These are phyloP conservation scores for Drosophila seclusa DNA, from an alignment of 2,888 invertebrate genomes.

Conservation along the genomic window DNA sequence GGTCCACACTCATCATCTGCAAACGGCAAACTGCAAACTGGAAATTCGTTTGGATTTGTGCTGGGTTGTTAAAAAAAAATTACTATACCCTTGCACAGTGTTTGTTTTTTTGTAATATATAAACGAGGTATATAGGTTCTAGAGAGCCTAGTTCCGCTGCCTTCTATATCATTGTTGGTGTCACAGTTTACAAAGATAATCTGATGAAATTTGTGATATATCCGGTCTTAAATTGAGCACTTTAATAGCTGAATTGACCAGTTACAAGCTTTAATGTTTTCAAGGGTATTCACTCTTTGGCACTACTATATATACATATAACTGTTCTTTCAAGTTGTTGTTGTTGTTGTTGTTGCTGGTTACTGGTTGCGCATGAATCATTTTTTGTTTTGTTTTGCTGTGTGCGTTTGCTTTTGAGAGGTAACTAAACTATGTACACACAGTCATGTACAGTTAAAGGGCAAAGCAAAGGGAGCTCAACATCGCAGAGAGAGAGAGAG, in stretches of 20 bases:
- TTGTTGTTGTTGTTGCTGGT: constrained; percentile 8
- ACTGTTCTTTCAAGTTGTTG: constrained; percentile 17
- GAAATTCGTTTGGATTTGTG: constrained; percentile 16
- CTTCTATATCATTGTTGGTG: background rate
- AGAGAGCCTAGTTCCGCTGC: background rate
- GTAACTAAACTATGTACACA: constrained; percentile 56
- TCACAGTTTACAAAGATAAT: background rate
- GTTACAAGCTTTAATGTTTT: background rate
- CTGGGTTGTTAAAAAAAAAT: constrained; percentile 63
- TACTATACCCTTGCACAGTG: background rate
- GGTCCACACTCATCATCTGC: constrained; percentile 9
- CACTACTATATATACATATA: background rate
- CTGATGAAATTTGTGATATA: background rate
- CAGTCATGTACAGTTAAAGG: constrained; percentile 63
- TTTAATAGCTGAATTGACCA: background rate
- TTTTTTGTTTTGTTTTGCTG: constrained; percentile 54
- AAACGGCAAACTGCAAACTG: constrained; percentile 6
- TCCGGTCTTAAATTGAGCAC: background rate
- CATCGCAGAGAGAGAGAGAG: background rate
- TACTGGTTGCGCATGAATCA: constrained; percentile 77
- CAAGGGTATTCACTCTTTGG: constrained; percentile 7
- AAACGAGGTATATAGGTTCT: background rate
- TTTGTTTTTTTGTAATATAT: background rate
- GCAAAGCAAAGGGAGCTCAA: constrained; percentile 25
- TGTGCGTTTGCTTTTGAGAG: constrained; percentile 50